These are phyloP conservation scores for Sebastes matsubarae DNA, from an alignment of 2,797 vertebrate genomes.

Conservation along the genomic window DNA sequence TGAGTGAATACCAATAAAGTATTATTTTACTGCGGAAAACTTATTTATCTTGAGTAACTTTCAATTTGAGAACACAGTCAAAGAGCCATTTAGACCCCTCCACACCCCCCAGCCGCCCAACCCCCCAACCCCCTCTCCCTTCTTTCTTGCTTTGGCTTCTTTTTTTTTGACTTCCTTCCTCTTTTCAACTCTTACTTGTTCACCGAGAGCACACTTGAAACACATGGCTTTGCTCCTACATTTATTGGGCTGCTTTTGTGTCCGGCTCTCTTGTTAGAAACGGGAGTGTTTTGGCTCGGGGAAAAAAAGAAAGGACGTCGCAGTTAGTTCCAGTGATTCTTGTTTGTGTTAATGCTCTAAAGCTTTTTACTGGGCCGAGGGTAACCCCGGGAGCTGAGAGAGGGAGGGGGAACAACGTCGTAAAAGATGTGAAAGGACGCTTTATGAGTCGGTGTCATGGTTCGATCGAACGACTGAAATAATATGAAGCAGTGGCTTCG, in stretches of 20 bases:
- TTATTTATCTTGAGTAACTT: constrained; percentile 61
- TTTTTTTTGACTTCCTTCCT: constrained; percentile 46
- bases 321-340: constrained; percentile 28
- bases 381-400: constrained; percentile 28
- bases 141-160: constrained; percentile 10
- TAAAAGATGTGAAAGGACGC: constrained; percentile 27
- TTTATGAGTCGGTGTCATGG: constrained; percentile 35
- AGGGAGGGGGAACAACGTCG: constrained; percentile 16
- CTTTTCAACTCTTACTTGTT: constrained; percentile 30
- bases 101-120: no score
- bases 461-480: constrained; percentile 2
- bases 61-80: constrained; percentile 52
- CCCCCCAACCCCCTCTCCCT: neutral
- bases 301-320: neutral
- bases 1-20: constrained; percentile 77
- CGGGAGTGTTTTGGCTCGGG: constrained; percentile 10
- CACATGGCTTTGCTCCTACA: constrained; percentile 5
- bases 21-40: constrained; percentile 55
- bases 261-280: constrained; percentile 4
- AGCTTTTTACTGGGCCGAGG: constrained; percentile 29
- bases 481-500: constrained; percentile 2
- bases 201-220: constrained; percentile 16
- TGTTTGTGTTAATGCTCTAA: constrained; percentile 42
- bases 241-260: constrained; percentile 43
- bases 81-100: constrained; percentile 41